Conservation (phyloP, 2,888 invertebrate species). For the Cosmia trapezina region DNA sequence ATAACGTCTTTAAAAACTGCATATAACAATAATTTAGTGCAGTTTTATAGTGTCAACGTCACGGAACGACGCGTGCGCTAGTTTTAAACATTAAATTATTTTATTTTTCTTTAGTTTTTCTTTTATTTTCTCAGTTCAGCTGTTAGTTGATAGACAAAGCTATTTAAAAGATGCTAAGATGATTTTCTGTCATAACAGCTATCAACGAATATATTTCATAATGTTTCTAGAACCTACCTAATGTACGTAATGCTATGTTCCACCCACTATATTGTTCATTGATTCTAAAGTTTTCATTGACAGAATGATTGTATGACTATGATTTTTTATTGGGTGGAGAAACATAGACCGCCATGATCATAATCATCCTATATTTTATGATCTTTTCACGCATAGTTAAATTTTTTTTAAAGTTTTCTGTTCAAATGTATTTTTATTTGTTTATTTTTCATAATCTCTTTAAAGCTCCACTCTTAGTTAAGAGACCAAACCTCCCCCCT, state of each 20-base stretch:
- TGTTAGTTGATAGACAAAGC: conserved; percentile 50
- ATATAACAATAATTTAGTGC: conserved; percentile 20
- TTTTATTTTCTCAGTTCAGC: conserved; percentile 2
- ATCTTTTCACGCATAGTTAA: no score
- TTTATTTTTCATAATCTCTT: no score
- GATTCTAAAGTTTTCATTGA: conserved; percentile 19
- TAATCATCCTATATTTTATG: neutral
- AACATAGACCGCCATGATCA: neutral
- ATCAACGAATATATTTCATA: conserved; percentile 22
- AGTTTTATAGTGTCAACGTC: conserved; percentile 6
- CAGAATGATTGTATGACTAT: conserved; percentile 8
- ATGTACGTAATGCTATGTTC: conserved; percentile 8
- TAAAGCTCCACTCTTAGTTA: no score
- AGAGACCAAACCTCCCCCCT: no score
- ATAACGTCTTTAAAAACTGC: conserved; percentile 22
- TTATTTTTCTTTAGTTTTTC: conserved; percentile 13
- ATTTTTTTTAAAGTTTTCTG: no score
- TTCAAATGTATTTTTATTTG: no score
- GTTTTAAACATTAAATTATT: neutral
- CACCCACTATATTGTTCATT: conserved; percentile 30
- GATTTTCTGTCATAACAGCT: conserved; percentile 40
- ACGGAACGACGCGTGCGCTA: conserved; percentile 2
- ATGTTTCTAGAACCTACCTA: conserved; percentile 5
- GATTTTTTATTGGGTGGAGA: neutral
- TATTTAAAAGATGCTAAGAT: conserved; percentile 19